Evolutionary conservation across 2,888 invertebrate species (phyloP).

Genomic region (Himalopsyche tibetana): DNA sequence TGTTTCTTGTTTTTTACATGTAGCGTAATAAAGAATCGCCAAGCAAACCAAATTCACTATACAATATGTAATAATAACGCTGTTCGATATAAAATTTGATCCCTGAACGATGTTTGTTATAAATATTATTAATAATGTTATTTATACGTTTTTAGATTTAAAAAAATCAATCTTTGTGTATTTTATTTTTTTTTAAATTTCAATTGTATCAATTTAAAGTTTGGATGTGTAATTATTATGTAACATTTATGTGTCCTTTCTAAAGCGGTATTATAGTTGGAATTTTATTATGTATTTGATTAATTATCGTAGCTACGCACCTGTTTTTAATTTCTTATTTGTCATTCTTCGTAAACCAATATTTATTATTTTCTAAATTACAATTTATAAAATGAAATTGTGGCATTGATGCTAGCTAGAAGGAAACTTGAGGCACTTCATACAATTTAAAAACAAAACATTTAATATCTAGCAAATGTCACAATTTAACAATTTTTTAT

Average conservation of each 20-base stretch:
- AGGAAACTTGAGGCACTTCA: too few species aligned
- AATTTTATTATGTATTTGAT: constrained; percentile 19
- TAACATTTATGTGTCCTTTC: not conserved
- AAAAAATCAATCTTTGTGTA: not conserved
- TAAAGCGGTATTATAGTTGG: not conserved
- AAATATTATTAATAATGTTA: constrained; percentile 16
- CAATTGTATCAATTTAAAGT: constrained; percentile 6
- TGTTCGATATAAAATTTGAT: constrained; percentile 6
- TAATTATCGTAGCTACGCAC: constrained; percentile 20
- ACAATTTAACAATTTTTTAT: not conserved
- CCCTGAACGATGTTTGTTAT: not conserved
- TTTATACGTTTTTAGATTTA: constrained; percentile 32
- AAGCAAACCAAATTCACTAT: not conserved
- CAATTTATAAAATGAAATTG: not conserved
- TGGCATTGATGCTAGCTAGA: not conserved
- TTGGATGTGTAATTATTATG: not conserved
- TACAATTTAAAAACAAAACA: too few species aligned
- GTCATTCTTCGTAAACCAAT: not conserved
- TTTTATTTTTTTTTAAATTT: not conserved
- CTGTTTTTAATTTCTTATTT: constrained; percentile 11
- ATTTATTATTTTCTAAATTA: not conserved
- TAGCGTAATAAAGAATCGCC: not conserved
- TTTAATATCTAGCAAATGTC: not conserved
- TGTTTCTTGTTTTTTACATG: not conserved
- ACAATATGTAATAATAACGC: too few species aligned